Base-by-base conservation (phyloP, 2,113 vertebrate genomes). In the Syngnathus typhle region DNA sequence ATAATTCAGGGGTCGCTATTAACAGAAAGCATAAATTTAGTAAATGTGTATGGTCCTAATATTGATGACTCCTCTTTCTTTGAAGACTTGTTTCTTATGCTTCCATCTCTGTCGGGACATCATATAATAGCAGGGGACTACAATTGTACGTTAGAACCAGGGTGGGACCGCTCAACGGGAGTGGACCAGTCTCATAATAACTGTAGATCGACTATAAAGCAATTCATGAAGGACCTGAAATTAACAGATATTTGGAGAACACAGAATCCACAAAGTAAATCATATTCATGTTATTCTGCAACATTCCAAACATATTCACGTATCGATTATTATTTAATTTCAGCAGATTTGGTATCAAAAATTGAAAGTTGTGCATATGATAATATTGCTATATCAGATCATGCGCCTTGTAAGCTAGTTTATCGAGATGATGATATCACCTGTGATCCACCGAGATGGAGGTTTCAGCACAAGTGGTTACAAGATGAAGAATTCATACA, bases 401-500 rank as follows among this genome's bases (percentile, higher is more conserved):
- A 59, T 37, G 56, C 12, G 2, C 32, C 39, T 8, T 38, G 27
- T 60, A 15, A 16, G 15, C 32, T 38, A 7, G 4, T 6, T 36
- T 60, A 37, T 5, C 3, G 7, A 5, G 58, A 60, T 18, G 38
- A 60, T 27, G 37, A 60, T 15, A 0, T 15, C 41, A 64, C 6
- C 37, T 38, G 1, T 6, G 61, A 64, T 38, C 5, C 43, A 2
- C 13, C 44, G 4, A 64, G 63, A 64, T 49, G 63, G 63, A 23
- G 37, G 16, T 64, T 64, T 36, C 44, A 64, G 8, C 44, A 64
- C 16, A 49, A 64, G 44, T 64, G 63, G 27, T 36, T 64, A 47
- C 44, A 49, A 18, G 23, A 64, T 64, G 63, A 37, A 19, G 43
- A 64, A 8, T 32, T 49, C 12, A 15, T 36, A 16, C 36, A 49